A percentile compares a stretch with the other conserved stretches of the same genome.
phyloP scores from a whole-genome alignment of 2,797 vertebrate species.

The Lepilemur septentrionalis region DNA sequence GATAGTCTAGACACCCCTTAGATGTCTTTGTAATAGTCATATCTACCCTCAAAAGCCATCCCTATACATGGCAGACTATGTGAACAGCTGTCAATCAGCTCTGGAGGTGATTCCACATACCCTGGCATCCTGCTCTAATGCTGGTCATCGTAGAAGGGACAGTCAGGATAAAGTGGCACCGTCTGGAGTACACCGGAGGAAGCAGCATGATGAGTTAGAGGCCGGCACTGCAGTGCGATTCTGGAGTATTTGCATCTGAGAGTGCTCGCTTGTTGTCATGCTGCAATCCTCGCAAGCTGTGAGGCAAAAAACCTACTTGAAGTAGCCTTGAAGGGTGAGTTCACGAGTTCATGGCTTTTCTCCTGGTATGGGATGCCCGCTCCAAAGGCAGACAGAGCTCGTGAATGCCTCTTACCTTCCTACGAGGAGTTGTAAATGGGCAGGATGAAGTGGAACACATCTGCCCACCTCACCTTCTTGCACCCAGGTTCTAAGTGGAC shows the following conservation, averaged over 20 bases:
- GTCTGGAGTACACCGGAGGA: rapidly evolving
- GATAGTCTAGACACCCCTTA: background rate
- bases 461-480: background rate
- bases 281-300: constrained; percentile 48
- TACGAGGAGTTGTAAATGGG: background rate
- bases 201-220: background rate
- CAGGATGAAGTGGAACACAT: background rate
- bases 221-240: background rate
- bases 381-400: background rate
- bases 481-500: background rate
- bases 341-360: background rate
- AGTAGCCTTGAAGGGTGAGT: constrained; percentile 66
- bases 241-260: constrained; percentile 39
- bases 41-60: background rate
- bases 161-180: background rate
- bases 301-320: constrained; percentile 66
- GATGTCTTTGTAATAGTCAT: constrained; percentile 4
- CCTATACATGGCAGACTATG: background rate
- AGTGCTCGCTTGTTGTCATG: constrained; percentile 63
- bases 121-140: background rate
- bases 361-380: background rate
- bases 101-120: background rate
- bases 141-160: rapidly evolving
- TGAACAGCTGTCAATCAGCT: background rate
- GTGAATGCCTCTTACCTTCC: background rate